Base-by-base conservation (phyloP, 2,888 invertebrate genomes). In the Pseudeuparius sepicola region DNA sequence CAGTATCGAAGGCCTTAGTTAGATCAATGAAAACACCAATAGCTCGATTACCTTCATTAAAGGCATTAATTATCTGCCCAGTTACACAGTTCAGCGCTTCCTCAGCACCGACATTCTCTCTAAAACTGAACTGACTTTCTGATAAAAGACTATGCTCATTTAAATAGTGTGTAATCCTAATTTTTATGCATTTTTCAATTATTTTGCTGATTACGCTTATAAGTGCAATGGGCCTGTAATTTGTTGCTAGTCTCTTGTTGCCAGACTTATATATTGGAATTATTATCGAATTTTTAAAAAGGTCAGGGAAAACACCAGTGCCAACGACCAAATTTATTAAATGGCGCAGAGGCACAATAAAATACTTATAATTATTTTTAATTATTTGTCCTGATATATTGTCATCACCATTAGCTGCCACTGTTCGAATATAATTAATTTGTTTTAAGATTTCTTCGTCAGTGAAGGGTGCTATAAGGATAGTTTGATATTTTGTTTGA, bases 161-260 rank as follows among this genome's bases (percentile, higher is more conserved):
- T 20, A 7, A 20, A 20, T 20, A 20, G 20, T 20, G 7, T 7
- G 7, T 20, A 7, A 24, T 10, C 25, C 25, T 10, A 5, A 24
- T 6, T 9, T 24, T 24, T 24, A 24, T 24, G 25, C 25, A 24
- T 24, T 24, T 24, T n/a, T n/a, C n/a, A n/a, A n/a, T n/a, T n/a
- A n/a, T n/a, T n/a, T n/a, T n/a, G n/a, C n/a, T n/a, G n/a, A 24
- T 5, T 6, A 12, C 12, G 4, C 25, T 9, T 24, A 12, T 24
- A 12, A 24, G 5, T 5, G 25, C 25, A 11, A 5, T 24, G 12
- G 25, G 9, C 9, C 25, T 4, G 12, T 11, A 24, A 5, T 24
- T 24, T 9, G 10, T 12, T 5, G 5, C n/a, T 11, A 6, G 10
- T 24, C 12, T 10, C 12, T 12, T 24, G 25, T 24, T 12, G 12